Evolutionary conservation across 2,888 invertebrate genomes (phyloP), one percentile per base, ranked within the genome.

Genomic region (Spodoptera picta): DNA sequence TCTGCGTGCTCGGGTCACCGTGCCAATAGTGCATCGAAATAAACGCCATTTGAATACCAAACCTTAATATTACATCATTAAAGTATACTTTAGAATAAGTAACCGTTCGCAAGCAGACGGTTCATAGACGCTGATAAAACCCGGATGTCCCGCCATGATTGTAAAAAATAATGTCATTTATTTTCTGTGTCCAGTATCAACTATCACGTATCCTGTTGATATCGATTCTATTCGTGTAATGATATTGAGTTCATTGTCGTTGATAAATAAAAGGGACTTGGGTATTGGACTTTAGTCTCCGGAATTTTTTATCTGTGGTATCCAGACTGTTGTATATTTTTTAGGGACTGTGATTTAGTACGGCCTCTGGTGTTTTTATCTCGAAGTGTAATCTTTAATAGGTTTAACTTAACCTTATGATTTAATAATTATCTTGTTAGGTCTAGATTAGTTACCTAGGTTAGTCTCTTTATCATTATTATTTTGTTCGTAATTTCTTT

Each of bases 81-180:
- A 1, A 59, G 50, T 59, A 31, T 2, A 3, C 19, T 53, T 52
- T 75, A 7, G 9, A 46, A 51, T 68, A 41, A 51, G 43, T 14
- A 53, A 48, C 48, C 46, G 42, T 23, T 46, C 44, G 50, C 12
- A 52, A 64, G 73, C 71, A 87, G 87, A 87, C 87, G 68, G 70
- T 71, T 65, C 70, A 80, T 76, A 85, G 87, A 86, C 86, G 54
- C 54, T 59, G 72, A 65, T 54, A 81, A 82, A 84, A 76, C 83
- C 84, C 87, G 87, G 88, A 87, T 82, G 76, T 73, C 79, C 81
- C 81, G 70, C 51, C 52, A 55, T 64, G 77, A 76, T 79, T 71
- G 67, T 70, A 53, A 73, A 74, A 75, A 60, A 63, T n/a, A 58
- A 48, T 65, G 52, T 50, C 50, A 41, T 50, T 58, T 64, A 57